Conservation (phyloP, 2,888 invertebrate species). For the Campopleginae sp. region DNA sequence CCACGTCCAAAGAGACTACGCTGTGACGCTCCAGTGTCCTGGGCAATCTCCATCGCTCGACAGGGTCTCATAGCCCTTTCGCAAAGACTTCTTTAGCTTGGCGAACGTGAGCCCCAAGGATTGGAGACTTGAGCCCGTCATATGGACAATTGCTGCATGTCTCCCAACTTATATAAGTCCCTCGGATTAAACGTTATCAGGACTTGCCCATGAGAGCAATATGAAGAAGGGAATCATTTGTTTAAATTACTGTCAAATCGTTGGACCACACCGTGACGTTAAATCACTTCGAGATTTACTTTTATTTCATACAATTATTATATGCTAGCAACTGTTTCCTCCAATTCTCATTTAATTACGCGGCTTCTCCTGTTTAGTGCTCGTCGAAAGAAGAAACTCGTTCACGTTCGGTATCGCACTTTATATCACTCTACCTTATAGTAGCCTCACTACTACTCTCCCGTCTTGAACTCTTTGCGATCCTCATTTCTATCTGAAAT, state of each 20-base stretch:
- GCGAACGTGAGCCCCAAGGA: conserved; percentile 21
- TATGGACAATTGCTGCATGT: conserved; percentile 68
- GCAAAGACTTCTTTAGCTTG: conserved; percentile 42
- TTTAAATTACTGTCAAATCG: neutral
- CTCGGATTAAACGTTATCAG: neutral
- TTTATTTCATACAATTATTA: neutral
- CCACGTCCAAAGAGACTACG: conserved; percentile 46
- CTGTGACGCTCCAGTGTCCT: conserved; percentile 53
- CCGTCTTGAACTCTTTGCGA: neutral
- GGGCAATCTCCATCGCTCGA: conserved; percentile 70
- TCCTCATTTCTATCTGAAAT: conserved; percentile 6
- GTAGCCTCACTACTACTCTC: no score
- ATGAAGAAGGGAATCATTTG: neutral
- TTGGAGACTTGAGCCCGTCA: conserved; percentile 42
- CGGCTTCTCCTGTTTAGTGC: neutral
- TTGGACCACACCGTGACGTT: neutral
- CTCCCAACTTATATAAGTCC: conserved; percentile 24
- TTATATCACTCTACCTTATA: conserved; percentile 12
- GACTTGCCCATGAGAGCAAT: neutral
- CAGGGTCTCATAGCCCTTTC: conserved; percentile 56
- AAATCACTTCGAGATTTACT: neutral
- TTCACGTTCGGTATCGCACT: neutral
- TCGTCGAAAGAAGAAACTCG: neutral
- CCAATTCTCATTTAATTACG: neutral
- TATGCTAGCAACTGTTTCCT: neutral